Base-by-base conservation (phyloP, 2,113 vertebrate species). In the Poeciliopsis turrubarensis region DNA sequence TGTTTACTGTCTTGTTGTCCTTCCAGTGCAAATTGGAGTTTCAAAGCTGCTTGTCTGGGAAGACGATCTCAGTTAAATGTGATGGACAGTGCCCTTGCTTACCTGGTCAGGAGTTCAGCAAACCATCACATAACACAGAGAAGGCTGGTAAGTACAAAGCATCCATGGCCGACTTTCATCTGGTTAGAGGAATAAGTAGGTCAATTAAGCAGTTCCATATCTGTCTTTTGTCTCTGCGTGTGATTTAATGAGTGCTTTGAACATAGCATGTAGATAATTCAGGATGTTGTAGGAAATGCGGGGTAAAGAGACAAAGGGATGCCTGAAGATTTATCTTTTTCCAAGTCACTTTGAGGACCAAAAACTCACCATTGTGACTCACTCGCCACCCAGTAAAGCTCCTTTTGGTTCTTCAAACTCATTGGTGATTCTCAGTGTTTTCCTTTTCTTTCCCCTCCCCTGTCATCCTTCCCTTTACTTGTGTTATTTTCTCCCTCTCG, bases 21-120 rank as follows among this genome's bases (percentile, higher is more conserved):
- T 79, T 61, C 17, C 91, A 99, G 97, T 99, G 97, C 93, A 99
- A 99, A 87, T 78, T 99, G 95, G 97, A 99, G 73, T 98, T 97
- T 82, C 97, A 98, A 39, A 95, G 95, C 0, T 99, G 97, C 79
- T 93, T 95, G 67, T 95, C 96, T n/a, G 94, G 94, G 44, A 99
- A 97, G 91, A 93, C 89, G 60, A 94, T 98, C 90, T 90, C 92
- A 25, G 82, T 89, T 30, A 96, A 92, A 77, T 99, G 97, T 34
- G 96, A 98, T 13, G 97, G 97, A 12, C 93, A 96, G 22, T 99
- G 97, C 72, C 97, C 97, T 0, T 99, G 97, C 80, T 93, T 97
- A 67, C 95, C 95, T 0, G 95, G 94, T 76, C 95, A 94, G 25
- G 95, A 96, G 72, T 89, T 89, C 29, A 87, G 87, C 68, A 96